Evolutionary conservation across 2,113 vertebrate species (phyloP).

Genomic region (Drymodes brunneopygia): DNA sequence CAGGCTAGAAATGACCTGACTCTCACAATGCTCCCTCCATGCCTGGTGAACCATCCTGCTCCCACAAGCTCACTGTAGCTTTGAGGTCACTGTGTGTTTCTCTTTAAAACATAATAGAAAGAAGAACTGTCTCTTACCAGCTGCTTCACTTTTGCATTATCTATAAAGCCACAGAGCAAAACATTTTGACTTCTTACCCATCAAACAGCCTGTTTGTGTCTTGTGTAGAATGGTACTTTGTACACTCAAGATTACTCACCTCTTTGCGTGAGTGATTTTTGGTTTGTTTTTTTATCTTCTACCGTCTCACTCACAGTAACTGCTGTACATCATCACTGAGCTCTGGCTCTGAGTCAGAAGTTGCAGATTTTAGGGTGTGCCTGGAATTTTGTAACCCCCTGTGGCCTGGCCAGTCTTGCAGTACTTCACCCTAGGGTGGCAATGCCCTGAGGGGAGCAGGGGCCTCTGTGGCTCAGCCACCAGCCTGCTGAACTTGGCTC

Average conservation of each 20-base stretch:
- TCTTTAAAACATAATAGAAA: not conserved
- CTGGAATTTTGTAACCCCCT: not conserved
- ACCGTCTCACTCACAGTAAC: not conserved
- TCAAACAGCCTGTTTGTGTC: fast-evolving
- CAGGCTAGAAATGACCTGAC: not conserved
- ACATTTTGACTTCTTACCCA: not conserved
- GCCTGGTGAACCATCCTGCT: not conserved
- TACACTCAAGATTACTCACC: not conserved
- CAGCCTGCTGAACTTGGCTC: not conserved
- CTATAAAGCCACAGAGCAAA: not conserved
- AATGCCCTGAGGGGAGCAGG: not conserved
- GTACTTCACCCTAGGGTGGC: no score
- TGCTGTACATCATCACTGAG: not conserved
- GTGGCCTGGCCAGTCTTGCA: not conserved
- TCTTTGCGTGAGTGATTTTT: not conserved
- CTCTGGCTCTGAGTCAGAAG: not conserved
- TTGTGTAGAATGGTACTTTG: not conserved
- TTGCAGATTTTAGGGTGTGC: not conserved
- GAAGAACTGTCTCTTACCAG: not conserved
- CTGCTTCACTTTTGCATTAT: not conserved
- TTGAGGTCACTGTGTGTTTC: not conserved
- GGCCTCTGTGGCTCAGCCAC: not conserved
- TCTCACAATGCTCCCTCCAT: fast-evolving
- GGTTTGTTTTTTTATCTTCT: not conserved
- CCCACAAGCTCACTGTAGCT: no score